Evolutionary conservation across 2,888 invertebrate species (phyloP).

Genomic region (Mesodorylaimus sp.): DNA sequence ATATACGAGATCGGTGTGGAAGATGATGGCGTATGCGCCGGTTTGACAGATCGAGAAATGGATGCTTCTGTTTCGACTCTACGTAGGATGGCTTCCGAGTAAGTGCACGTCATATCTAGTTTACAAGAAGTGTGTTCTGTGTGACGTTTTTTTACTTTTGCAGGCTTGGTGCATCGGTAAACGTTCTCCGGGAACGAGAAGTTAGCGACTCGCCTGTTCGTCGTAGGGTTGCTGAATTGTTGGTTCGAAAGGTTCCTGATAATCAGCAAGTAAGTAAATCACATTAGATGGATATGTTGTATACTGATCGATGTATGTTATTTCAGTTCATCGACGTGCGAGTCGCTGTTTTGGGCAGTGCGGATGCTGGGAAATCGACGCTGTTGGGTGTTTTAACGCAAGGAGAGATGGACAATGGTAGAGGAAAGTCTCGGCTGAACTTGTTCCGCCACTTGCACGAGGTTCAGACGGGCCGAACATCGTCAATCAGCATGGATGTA

Average conservation of each 20-base stretch:
- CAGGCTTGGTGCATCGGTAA: conserved; percentile 56
- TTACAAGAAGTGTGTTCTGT: not conserved
- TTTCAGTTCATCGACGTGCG: conserved; percentile 51
- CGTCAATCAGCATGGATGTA: conserved; percentile 67
- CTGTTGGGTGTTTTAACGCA: conserved; percentile 84
- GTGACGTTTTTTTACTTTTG: conserved; percentile 1
- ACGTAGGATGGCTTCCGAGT: conserved; percentile 60
- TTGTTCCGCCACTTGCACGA: conserved; percentile 84
- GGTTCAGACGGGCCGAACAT: conserved; percentile 78
- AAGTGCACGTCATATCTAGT: conserved; percentile 24
- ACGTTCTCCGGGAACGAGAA: conserved; percentile 49
- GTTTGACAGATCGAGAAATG: conserved; percentile 63
- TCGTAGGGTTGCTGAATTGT: conserved; percentile 48
- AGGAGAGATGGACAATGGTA: conserved; percentile 82
- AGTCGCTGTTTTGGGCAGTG: conserved; percentile 79
- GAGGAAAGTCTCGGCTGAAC: conserved; percentile 78
- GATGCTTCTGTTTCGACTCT: conserved; percentile 65
- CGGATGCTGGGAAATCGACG: conserved; percentile 92
- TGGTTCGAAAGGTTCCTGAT: conserved; percentile 55
- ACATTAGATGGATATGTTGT: not conserved
- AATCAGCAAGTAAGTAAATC: conserved; percentile 30
- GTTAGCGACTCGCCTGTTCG: conserved; percentile 28
- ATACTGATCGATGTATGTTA: too few relatives aligned
- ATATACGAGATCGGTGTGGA: conserved; percentile 76
- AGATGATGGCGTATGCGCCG: conserved; percentile 45